Evolutionary conservation across 2,888 invertebrate genomes (phyloP).

Genomic region (Macrosoma leucophasiata): DNA sequence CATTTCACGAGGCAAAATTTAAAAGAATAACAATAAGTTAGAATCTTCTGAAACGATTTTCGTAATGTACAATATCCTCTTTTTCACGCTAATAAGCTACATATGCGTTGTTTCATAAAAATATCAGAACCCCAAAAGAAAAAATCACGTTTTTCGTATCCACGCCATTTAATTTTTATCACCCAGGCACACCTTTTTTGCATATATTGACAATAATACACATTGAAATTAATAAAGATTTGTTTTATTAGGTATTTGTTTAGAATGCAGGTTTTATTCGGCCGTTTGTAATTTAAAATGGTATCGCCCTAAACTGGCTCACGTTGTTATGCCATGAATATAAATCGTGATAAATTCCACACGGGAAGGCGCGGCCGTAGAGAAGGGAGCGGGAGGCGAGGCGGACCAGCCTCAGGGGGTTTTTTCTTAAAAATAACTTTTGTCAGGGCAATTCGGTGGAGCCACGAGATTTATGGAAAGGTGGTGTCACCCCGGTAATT

Average conservation of each 20-base stretch:
- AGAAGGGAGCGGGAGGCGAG: slow-evolving; percentile 35
- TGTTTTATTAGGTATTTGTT: slow-evolving; percentile 9
- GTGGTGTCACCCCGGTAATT: slow-evolving; percentile 75
- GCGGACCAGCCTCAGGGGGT: slow-evolving; percentile 64
- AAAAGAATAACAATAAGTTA: too few species aligned
- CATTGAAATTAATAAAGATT: slow-evolving; percentile 7
- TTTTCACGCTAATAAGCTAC: too few species aligned
- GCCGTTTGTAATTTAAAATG: slow-evolving; percentile 59
- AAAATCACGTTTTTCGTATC: too few species aligned
- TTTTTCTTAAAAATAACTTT: slow-evolving; percentile 77
- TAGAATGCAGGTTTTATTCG: slow-evolving; percentile 47
- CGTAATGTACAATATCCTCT: too few species aligned
- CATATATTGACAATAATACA: too few species aligned
- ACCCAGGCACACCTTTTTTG: too few species aligned
- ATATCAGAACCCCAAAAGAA: too few species aligned
- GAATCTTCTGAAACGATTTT: too few species aligned
- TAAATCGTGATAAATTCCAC: slow-evolving; percentile 79
- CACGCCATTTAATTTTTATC: too few species aligned
- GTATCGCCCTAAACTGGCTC: slow-evolving; percentile 67
- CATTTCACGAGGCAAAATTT: too few species aligned
- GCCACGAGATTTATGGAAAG: slow-evolving; percentile 69
- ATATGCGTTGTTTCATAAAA: too few species aligned
- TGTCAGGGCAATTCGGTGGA: slow-evolving; percentile 73
- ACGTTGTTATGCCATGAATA: slow-evolving; percentile 76
- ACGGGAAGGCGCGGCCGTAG: slow-evolving; percentile 36